phyloP scores from a whole-genome alignment of 2,797 vertebrate genomes.

The Benthosema pterotum region DNA sequence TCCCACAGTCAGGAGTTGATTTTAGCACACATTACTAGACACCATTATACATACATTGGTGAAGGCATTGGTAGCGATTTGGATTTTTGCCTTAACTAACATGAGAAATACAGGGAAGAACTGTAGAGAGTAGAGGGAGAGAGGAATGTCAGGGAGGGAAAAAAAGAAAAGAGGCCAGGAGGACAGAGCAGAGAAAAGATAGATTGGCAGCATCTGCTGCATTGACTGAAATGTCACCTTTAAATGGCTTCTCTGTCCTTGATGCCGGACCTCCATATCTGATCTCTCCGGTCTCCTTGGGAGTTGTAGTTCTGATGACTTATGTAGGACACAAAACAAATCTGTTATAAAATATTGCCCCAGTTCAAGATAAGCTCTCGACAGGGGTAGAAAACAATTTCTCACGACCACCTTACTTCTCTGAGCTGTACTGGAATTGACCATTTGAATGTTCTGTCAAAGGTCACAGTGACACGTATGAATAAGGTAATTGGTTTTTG shows the following conservation, averaged over 20 bases:
- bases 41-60: too few species aligned
- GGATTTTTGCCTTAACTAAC: too few species aligned
- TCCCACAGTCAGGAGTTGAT: too few species aligned
- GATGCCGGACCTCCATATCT: conserved; percentile 69
- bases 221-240: conserved; percentile 74
- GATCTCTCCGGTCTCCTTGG: conserved; percentile 73
- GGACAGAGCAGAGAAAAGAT: conserved; percentile 41
- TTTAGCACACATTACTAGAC: too few species aligned
- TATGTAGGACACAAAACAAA: conserved; percentile 65
- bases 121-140: conserved; percentile 48
- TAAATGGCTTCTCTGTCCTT: conserved; percentile 74
- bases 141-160: conserved; percentile 20
- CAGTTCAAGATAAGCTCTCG: conserved; percentile 56
- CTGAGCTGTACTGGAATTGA: conserved; percentile 50
- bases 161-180: not conserved
- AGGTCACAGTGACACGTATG: conserved; percentile 59
- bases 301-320: conserved; percentile 77
- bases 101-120: too few species aligned
- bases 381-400: conserved; percentile 46
- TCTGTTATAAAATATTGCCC: conserved; percentile 52
- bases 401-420: conserved; percentile 23
- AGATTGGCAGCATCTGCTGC: conserved; percentile 72
- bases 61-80: too few species aligned
- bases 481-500: conserved; percentile 72
- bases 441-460: conserved; percentile 66